Base-by-base conservation (phyloP, 1,140 invertebrate species). In the Micrasema minimum region DNA sequence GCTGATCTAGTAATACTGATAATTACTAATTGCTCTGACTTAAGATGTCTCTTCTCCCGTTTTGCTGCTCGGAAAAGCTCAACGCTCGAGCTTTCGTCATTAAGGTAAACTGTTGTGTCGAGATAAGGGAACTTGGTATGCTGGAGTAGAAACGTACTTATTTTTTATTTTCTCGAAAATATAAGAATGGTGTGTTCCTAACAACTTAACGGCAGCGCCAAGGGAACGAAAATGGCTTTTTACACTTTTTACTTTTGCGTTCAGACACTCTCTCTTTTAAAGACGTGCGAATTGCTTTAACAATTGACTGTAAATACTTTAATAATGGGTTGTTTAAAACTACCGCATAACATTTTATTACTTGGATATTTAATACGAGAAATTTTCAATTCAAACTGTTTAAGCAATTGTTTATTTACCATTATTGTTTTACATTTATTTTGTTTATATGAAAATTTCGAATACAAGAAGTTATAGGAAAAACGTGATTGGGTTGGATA, bases 81-180 rank as follows among this genome's bases (percentile, higher is more conserved):
- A 7, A 37, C 7, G 38, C 20, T 23, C 23, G 7, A 23, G 57
- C 37, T 14, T 62, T n/a, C 57, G 22, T 62, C 41, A 22, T 62
- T 62, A 62, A 22, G 37, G 37, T 23, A 62, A 62, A 62, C 37
- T 62, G 57, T 62, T 62, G 37, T 62, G 57, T n/a, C 20, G 57
- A n/a, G 37, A 62, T 62, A 62, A 62, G 57, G 38, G 7, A 22
- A 45, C 20, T 51, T 16, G 12, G 23, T 37, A 37, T 31, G 14
- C 57, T 1, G n/a, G 37, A 16, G 18, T 14, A 1, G 57, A 43
- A 38, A 23, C 38, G 23, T 43, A 62, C 57, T 62, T 68, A 68
- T 57, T 68, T 68, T 68, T 68, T 68, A 68, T 68, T 57, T 46
- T 26, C 50, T 68, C 18, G 14, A 43, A n/a, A 68, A 68, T 55